phyloP scores from a whole-genome alignment of 2,797 vertebrate genomes.

The Brotula barbata region DNA sequence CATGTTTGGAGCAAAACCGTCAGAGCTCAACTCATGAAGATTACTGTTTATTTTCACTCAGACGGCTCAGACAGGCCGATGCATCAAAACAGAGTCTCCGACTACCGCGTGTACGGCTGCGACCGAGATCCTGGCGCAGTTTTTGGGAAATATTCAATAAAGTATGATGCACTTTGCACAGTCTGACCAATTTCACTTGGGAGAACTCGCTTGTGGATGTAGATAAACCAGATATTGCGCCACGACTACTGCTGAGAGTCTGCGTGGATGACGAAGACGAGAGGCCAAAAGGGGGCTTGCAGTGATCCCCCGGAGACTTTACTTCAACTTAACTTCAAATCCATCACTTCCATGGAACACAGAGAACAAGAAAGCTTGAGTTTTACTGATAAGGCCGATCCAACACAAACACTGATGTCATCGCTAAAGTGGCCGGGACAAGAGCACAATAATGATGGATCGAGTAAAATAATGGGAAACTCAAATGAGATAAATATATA shows the following conservation, averaged over 20 bases:
- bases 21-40: neutral
- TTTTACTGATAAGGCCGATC: slow-evolving; percentile 62
- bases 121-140: slow-evolving; percentile 14
- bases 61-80: too few species aligned
- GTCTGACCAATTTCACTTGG: slow-evolving; percentile 23
- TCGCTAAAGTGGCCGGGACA: slow-evolving; percentile 48
- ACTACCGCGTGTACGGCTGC: too few species aligned
- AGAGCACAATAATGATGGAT: slow-evolving; percentile 48
- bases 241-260: slow-evolving; percentile 12
- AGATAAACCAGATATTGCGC: slow-evolving; percentile 39
- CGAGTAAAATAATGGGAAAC: slow-evolving; percentile 34
- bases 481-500: slow-evolving; percentile 49
- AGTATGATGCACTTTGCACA: slow-evolving; percentile 12
- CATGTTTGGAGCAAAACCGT: slow-evolving; percentile 40
- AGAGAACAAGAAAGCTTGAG: slow-evolving; percentile 44
- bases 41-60: slow-evolving; percentile 10
- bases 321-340: slow-evolving; percentile 50
- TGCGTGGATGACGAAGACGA: slow-evolving; percentile 38
- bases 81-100: too few species aligned
- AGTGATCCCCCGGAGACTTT: slow-evolving; percentile 54
- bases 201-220: slow-evolving; percentile 36
- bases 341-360: slow-evolving; percentile 58
- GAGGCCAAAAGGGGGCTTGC: slow-evolving; percentile 56
- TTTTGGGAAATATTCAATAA: slow-evolving; percentile 53
- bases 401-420: slow-evolving; percentile 72